Evolutionary conservation across 2,797 vertebrate species (phyloP).

Genomic region (Gymnothorax reevesii): DNA sequence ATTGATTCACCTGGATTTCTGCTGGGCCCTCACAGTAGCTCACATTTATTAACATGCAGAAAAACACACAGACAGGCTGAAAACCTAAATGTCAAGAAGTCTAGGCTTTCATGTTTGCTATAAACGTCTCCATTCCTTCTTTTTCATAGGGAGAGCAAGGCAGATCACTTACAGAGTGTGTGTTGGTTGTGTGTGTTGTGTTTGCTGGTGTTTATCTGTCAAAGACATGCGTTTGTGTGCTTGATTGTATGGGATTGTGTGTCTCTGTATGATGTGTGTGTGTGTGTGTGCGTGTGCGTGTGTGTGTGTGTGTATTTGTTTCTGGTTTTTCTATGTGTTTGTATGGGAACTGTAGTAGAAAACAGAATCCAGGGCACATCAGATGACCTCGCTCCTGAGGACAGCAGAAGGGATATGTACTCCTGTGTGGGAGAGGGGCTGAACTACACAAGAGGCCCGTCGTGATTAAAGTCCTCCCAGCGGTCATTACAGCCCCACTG

Average conservation of each 20-base stretch:
- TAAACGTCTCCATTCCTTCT: neutral
- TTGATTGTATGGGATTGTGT: neutral
- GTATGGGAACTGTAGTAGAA: neutral
- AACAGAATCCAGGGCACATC: neutral
- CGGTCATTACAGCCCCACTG: neutral
- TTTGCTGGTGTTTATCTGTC: neutral
- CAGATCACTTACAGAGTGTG: neutral
- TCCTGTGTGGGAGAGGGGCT: neutral
- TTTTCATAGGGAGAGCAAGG: neutral
- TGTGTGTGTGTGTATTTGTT: neutral
- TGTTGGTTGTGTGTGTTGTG: neutral
- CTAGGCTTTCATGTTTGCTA: neutral
- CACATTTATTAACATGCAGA: neutral
- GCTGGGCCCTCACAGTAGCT: neutral
- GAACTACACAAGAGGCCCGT: neutral
- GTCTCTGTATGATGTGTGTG: conserved; percentile 5
- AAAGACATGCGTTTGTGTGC: neutral
- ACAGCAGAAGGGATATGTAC: neutral
- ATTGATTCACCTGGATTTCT: neutral
- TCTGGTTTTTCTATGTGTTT: conserved; percentile 15
- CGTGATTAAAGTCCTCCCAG: neutral
- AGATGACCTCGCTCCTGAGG: neutral
- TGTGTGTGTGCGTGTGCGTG: neutral
- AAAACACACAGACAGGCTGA: neutral
- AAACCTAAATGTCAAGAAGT: neutral